Evolutionary conservation across 1,140 invertebrate species (phyloP), one percentile per base, ranked within the genome.

Genomic region (Coboldia fuscipes): DNA sequence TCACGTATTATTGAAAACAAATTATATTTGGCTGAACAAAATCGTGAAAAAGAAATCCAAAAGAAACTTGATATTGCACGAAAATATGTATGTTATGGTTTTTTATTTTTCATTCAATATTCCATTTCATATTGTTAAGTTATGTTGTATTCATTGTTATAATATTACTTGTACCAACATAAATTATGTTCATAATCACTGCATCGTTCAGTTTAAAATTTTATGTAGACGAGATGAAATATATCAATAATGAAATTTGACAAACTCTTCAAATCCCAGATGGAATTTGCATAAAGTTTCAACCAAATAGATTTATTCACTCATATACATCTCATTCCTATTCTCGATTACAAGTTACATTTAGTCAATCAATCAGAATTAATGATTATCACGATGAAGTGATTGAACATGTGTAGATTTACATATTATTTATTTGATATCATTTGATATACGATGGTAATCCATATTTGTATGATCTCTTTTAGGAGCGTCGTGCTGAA

Each of bases 401-500:
- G 7, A n/a, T 24, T n/a, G 7, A 24, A 8, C n/a, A 8, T 8
- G 7, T 7, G 7, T 24, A 8, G 7, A 24, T 8, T 24, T 24
- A 7, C 23, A 24, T 8, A 8, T 24, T 8, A 24, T 8, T 8
- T 24, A 24, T 24, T 8, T 8, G n/a, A 24, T 24, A 8, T 24
- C 23, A 24, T 24, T n/a, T n/a, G n/a, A n/a, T n/a, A n/a, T n/a
- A n/a, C n/a, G n/a, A n/a, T n/a, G n/a, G n/a, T n/a, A n/a, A n/a
- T n/a, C n/a, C n/a, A n/a, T n/a, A 26, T 17, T 16, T 37, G 19
- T 23, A 35, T 16, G 17, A 7, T 34, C 4, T 46, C 41, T 66
- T 66, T 26, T 58, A 88, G 81, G 81, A 85, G 57, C 72, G 72
- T 47, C 77, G 77, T 47, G 77, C 77, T 29, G 78, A 83, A 51